Evolutionary conservation across 2,113 vertebrate species (phyloP).

Genomic region (Canis aureus): DNA sequence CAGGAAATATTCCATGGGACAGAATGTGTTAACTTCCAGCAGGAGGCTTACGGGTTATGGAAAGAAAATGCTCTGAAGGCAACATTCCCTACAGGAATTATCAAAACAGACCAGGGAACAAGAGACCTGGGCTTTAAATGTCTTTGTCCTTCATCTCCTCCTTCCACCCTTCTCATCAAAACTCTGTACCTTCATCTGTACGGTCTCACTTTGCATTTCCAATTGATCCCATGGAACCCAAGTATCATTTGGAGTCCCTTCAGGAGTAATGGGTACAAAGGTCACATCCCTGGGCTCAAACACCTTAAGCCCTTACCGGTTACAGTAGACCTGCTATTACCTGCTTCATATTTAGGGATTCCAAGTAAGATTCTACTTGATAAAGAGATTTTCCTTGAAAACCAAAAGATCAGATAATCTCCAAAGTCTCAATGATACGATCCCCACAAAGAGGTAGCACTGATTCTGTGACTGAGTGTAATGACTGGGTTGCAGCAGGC

Average conservation of each 20-base stretch:
- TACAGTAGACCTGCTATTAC: background rate
- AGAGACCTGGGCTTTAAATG: background rate
- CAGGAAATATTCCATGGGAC: background rate
- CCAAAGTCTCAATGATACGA: background rate
- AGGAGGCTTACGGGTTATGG: background rate
- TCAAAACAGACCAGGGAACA: background rate
- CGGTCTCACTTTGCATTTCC: background rate
- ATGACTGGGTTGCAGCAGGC: background rate
- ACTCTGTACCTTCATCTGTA: background rate
- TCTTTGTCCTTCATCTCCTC: background rate
- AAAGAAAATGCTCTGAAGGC: background rate
- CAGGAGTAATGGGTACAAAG: background rate
- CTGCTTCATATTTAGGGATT: background rate
- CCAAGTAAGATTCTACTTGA: background rate
- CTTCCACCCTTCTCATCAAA: background rate
- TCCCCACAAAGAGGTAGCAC: background rate
- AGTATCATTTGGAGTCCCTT: background rate
- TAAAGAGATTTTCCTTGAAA: slow-evolving; percentile 26
- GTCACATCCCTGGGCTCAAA: background rate
- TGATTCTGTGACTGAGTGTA: background rate
- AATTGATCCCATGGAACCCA: background rate
- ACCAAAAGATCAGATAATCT: background rate
- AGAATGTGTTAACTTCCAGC: background rate
- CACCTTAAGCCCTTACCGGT: background rate
- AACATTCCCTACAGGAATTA: background rate